Conservation (phyloP, 2,113 vertebrate species). For the Nothobranchius furzeri region DNA sequence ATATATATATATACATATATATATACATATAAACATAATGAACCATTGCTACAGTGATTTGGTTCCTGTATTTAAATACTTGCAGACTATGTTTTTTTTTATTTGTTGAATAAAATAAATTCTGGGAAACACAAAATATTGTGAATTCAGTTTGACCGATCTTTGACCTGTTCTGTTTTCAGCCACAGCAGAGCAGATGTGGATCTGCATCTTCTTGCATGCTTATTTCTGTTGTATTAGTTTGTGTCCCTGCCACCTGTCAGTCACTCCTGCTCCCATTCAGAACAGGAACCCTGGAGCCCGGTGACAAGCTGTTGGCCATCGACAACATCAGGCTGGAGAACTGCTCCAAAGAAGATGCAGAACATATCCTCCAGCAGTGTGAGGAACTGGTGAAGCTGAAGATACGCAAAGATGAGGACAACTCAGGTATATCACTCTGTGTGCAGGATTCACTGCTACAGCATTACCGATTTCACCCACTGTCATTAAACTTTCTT, state of each 20-base stretch:
- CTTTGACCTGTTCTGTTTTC: neutral
- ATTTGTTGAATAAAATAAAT: neutral
- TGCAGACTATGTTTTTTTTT: neutral
- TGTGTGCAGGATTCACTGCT: too few species aligned
- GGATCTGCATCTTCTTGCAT: neutral
- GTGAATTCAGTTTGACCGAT: neutral
- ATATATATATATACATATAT: too few species aligned
- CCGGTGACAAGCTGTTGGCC: slow-evolving; percentile 93
- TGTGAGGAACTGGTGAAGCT: slow-evolving; percentile 96
- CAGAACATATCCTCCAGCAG: slow-evolving; percentile 92
- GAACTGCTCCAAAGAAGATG: slow-evolving; percentile 92
- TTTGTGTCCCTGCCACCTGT: neutral
- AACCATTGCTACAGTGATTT: too few species aligned
- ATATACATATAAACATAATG: too few species aligned
- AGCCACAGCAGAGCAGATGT: neutral
- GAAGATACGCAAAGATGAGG: slow-evolving; percentile 96
- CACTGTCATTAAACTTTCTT: too few species aligned
- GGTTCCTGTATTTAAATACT: too few species aligned
- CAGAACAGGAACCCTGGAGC: slow-evolving; percentile 95
- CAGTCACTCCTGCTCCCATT: neutral
- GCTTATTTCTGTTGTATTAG: too few species aligned
- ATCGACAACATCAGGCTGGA: slow-evolving; percentile 95
- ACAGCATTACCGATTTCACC: too few species aligned
- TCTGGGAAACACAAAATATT: too few species aligned
- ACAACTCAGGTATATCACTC: slow-evolving; percentile 88